These are phyloP conservation scores for Atlantisia rogersi DNA, from an alignment of 2,113 vertebrate genomes.

Conservation along the genomic window DNA sequence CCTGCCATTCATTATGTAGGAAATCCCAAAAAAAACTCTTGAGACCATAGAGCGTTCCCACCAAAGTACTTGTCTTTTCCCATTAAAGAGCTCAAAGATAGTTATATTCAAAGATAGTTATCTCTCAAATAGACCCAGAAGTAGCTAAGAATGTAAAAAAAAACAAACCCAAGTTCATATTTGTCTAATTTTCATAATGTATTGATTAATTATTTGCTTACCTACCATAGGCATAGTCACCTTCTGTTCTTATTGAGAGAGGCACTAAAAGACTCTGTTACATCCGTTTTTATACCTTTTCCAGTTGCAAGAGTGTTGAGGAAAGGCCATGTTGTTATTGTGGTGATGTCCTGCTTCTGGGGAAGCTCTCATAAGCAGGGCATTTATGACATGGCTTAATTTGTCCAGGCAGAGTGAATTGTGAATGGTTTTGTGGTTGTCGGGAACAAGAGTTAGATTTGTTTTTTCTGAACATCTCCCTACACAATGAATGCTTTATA, in stretches of 20 bases:
- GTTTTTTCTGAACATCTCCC: background rate
- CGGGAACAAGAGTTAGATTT: background rate
- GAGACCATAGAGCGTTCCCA: background rate
- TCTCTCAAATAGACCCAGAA: background rate
- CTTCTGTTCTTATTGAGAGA: background rate
- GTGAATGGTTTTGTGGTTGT: background rate
- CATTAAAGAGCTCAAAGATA: background rate
- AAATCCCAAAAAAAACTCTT: background rate
- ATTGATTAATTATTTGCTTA: background rate
- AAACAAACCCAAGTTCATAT: background rate
- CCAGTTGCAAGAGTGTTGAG: background rate
- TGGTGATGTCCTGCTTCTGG: background rate
- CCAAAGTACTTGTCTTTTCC: background rate
- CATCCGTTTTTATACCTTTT: background rate
- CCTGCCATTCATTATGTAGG: background rate
- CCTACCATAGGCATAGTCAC: fast-evolving
- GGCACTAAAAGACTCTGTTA: background rate
- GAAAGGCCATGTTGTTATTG: background rate
- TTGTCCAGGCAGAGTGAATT: background rate
- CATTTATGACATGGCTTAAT: background rate
- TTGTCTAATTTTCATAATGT: background rate
- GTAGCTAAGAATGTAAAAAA: background rate
- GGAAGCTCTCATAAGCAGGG: background rate
- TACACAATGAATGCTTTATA: background rate
- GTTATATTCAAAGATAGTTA: background rate